These are phyloP conservation scores for Drymonia ruficornis DNA, from an alignment of 2,888 invertebrate genomes.

Conservation along the genomic window DNA sequence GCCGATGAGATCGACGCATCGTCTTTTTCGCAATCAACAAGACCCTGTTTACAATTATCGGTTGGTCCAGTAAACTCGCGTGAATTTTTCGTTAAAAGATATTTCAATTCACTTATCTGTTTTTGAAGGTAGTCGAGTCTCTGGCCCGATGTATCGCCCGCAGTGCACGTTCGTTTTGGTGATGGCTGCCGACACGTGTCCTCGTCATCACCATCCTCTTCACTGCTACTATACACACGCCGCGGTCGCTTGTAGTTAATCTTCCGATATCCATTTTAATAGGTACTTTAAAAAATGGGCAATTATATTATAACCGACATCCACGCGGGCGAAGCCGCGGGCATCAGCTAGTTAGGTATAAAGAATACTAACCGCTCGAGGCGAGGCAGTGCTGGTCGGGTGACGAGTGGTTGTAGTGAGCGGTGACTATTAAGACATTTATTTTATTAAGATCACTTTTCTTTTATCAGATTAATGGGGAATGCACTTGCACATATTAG, in stretches of 20 bases:
- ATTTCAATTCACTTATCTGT: conserved; percentile 11
- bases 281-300: too few species aligned
- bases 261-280: background rate
- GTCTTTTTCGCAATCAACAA: background rate
- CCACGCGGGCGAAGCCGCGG: too few species aligned
- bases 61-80: background rate
- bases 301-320: too few species aligned
- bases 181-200: background rate
- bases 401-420: too few species aligned
- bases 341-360: too few species aligned
- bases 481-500: conserved; percentile 24
- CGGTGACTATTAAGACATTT: background rate
- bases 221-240: background rate
- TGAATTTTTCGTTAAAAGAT: background rate
- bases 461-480: conserved; percentile 1
- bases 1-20: background rate
- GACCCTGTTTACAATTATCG: background rate
- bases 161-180: conserved; percentile 5
- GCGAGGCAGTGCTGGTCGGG: too few species aligned
- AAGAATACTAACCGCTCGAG: too few species aligned
- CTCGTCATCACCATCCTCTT: background rate
- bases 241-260: background rate
- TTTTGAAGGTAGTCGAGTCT: background rate
- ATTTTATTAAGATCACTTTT: too few species aligned
- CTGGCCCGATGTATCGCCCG: background rate